Base-by-base conservation (phyloP, 2,113 vertebrate genomes). In the Etia nguti region DNA sequence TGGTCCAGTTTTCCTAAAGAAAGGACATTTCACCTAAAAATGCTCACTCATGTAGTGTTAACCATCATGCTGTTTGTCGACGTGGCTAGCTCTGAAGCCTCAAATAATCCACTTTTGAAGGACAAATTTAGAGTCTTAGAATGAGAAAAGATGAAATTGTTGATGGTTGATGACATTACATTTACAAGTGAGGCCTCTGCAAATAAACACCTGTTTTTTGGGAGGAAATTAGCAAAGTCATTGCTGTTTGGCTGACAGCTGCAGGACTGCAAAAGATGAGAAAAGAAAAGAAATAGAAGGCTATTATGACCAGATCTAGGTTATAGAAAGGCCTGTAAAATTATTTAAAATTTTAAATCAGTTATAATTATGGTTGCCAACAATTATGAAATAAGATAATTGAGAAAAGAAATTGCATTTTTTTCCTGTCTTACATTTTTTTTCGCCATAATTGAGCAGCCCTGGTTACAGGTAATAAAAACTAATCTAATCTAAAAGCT, bases 1-100 rank as follows among this genome's bases (percentile, higher is more conserved):
- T 81, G 87, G 88, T 88, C 55, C 85, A n/a, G 77, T 65, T 92
- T 80, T 52, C 79, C 73, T 81, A 34, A 77, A 88, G 43, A 70
- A 26, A 84, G 29, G 54, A 82, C 22, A 15, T 46, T 79, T 84
- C 24, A 29, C 84, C 86, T 57, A 81, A 88, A 92, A 91, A 89
- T 54, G 80, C 55, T 82, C 55, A 60, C 60, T 57, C 41, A 9
- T 79, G 54, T 36, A 8, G 70, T 54, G 70, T 91, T 70, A 86
- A 87, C 81, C 31, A 50, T 55, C 20, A 16, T 57, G 20, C 65
- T 85, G 80, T 90, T 84, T 90, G 81, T 80, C 83, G 80, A 65
- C 34, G 87, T 87, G 84, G 81, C 62, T 10, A 29, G 81, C 56
- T 81, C 82, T 29, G 59, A 65, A 80, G 80, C 81, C 81, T 88